Conservation (phyloP, 2,113 vertebrate species). For the Theristicus caerulescens region DNA sequence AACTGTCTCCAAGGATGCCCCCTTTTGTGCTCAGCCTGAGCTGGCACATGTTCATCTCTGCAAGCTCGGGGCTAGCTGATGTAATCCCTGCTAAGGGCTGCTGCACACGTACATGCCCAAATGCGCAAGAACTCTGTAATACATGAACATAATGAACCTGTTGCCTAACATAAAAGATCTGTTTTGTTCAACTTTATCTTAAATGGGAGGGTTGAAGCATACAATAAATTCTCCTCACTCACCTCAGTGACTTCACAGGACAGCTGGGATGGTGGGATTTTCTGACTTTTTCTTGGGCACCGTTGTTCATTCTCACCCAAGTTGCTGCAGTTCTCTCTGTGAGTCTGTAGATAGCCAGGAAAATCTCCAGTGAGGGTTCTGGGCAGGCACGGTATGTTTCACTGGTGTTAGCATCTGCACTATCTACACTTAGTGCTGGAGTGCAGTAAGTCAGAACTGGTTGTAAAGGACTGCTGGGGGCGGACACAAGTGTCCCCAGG, state of each 20-base stretch:
- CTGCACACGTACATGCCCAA: rapidly evolving
- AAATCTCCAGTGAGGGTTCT: not conserved
- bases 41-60: not conserved
- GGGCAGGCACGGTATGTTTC: not conserved
- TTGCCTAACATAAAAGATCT: not conserved
- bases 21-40: not conserved
- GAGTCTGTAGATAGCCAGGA: not conserved
- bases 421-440: not conserved
- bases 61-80: not conserved
- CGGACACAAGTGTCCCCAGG: not conserved
- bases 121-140: not conserved
- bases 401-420: not conserved
- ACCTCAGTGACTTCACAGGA: not conserved
- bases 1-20: not conserved
- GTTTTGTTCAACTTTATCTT: not conserved
- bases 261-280: not conserved
- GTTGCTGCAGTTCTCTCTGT: not conserved
- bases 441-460: not conserved
- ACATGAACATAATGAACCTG: not conserved
- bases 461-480: not conserved
- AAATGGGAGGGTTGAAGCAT: not conserved
- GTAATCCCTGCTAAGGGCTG: not conserved
- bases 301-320: not conserved
- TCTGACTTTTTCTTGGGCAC: not conserved
- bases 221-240: not conserved